A percentile compares a stretch with the other conserved stretches of the same genome.
These are phyloP conservation scores for Gobionotothen gibberifrons DNA, from an alignment of 2,797 vertebrate genomes.

Conservation along the genomic window DNA sequence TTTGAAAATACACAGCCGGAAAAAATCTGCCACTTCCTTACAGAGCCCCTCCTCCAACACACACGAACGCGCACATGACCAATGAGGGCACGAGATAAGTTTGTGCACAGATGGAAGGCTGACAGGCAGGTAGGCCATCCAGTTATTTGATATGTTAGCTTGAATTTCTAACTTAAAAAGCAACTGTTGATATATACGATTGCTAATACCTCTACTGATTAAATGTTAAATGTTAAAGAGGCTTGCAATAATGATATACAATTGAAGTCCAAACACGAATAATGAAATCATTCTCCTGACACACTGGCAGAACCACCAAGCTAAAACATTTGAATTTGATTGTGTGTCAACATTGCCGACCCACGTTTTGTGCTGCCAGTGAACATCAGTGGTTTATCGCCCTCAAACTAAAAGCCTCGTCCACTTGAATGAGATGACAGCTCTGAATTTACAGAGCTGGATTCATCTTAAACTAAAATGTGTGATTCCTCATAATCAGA, in stretches of 20 bases:
- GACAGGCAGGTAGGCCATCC: too few relatives aligned
- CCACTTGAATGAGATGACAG: slow-evolving; percentile 45
- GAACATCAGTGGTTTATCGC: slow-evolving; percentile 18
- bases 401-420: slow-evolving; percentile 38
- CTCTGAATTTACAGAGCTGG: slow-evolving; percentile 13
- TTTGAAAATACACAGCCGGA: too few relatives aligned
- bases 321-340: slow-evolving; percentile 11
- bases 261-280: background rate
- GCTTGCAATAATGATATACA: background rate
- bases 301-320: slow-evolving; percentile 24
- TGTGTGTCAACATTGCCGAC: background rate
- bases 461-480: background rate
- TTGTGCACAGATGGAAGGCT: too few relatives aligned
- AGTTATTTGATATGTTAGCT: too few relatives aligned
- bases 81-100: too few relatives aligned
- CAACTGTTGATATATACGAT: too few relatives aligned
- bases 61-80: too few relatives aligned
- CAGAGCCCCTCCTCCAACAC: too few relatives aligned
- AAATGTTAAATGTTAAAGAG: too few relatives aligned
- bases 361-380: background rate
- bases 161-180: too few relatives aligned
- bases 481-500: slow-evolving; percentile 24
- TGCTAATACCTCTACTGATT: too few relatives aligned
- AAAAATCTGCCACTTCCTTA: too few relatives aligned
- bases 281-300: background rate